Evolutionary conservation across 2,113 vertebrate species (phyloP), one percentile per base, ranked within the genome.

Genomic region (Plecotus auritus): DNA sequence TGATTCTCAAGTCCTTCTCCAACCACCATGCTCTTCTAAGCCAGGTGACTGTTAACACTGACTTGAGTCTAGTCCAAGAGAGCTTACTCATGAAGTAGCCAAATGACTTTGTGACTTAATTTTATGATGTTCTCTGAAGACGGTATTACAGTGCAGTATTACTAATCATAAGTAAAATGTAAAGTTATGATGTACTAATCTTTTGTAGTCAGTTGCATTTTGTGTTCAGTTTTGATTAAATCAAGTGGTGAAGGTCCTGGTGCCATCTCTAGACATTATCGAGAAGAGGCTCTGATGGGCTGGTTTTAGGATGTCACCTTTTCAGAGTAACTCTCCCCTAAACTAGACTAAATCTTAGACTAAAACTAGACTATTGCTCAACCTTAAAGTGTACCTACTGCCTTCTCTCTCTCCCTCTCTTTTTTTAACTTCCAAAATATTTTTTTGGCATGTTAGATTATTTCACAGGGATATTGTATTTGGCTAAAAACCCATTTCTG

Each of bases 401-500:
- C 1, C 18, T 12, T 28, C 30, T n/a, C 80, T 67, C 37, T 66
- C 54, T 56, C 78, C 51, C 35, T 61, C 51, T 54, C 51, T 67
- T 37, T 54, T 11, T 70, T 69, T 26, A 78, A 81, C 64, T 82
- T 94, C n/a, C 84, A 93, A 78, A 90, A 76, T 87, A 85, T 89
- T 73, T 93, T 93, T 96, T 95, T 95, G 89, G 74, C 87, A 67
- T 84, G 59, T 91, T 84, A 94, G 76, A 80, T 94, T 97, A 82
- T 94, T 95, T 96, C 95, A 93, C 82, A 90, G 92, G 40, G 82
- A 84, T 97, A 56, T 97, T 97, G 18, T 83, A 86, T 97, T 96
- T 96, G 92, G 90, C 90, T 90, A 90, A 83, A 85, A 90, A 78
- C 28, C 10, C 74, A 94, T 74, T 95, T 96, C 88, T 96, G 73